Conservation (phyloP, 2,888 invertebrate species). For the Lobophora halterata region DNA sequence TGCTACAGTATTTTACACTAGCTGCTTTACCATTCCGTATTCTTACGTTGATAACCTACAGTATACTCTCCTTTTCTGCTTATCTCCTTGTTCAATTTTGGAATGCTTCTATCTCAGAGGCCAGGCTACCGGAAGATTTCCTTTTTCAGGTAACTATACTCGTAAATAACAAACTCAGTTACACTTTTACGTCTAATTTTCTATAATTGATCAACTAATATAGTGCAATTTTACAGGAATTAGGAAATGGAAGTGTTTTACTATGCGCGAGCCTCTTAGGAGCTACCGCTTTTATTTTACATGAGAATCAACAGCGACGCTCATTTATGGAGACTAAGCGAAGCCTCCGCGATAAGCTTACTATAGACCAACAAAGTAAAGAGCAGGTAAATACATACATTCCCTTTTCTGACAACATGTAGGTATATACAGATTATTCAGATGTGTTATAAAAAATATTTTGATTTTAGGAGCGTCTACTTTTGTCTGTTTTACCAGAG, state of each 20-base stretch:
- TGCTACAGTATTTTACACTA: slow-evolving; percentile 87
- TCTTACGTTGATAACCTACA: slow-evolving; percentile 53
- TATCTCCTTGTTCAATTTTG: slow-evolving; percentile 64
- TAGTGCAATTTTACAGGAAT: slow-evolving; percentile 81
- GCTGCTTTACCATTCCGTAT: slow-evolving; percentile 85
- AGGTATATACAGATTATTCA: background rate
- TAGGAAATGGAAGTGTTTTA: slow-evolving; percentile 86
- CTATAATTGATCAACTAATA: no score
- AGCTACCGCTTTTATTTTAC: slow-evolving; percentile 79
- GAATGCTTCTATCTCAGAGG: slow-evolving; percentile 55
- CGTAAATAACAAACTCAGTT: slow-evolving; percentile 4
- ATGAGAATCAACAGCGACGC: slow-evolving; percentile 92
- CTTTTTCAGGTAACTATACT: slow-evolving; percentile 55
- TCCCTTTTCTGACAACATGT: no score
- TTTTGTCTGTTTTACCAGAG: slow-evolving; percentile 96
- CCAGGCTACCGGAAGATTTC: slow-evolving; percentile 59
- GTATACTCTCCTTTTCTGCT: slow-evolving; percentile 48
- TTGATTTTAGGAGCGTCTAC: slow-evolving; percentile 89
- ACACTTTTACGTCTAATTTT: slow-evolving; percentile 7
- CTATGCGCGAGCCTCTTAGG: slow-evolving; percentile 89
- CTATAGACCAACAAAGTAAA: slow-evolving; percentile 95
- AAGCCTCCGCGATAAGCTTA: slow-evolving; percentile 94
- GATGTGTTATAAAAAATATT: slow-evolving; percentile 1
- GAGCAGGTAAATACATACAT: slow-evolving; percentile 95
- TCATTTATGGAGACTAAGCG: slow-evolving; percentile 95